Conservation (phyloP, 2,888 invertebrate species). For the Scaptomyza cyrtandrae region DNA sequence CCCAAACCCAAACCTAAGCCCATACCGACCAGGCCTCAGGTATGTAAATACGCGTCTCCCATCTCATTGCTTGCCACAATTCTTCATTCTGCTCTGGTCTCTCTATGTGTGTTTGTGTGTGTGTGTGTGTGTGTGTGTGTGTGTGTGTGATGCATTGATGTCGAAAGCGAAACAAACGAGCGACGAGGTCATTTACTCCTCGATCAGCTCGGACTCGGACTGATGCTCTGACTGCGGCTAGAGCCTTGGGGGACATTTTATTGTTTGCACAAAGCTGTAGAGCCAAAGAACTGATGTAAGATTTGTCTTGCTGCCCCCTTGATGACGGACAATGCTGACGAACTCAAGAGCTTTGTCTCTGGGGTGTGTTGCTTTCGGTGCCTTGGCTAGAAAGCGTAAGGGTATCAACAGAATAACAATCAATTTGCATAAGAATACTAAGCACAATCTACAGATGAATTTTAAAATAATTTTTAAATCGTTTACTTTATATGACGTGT, state of each 20-base stretch:
- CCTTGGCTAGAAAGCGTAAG: slow-evolving; percentile 19
- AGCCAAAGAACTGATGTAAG: slow-evolving; percentile 72
- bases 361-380: slow-evolving; percentile 59
- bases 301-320: slow-evolving; percentile 66
- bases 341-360: slow-evolving; percentile 42
- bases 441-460: no score
- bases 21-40: slow-evolving; percentile 83
- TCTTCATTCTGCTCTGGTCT: slow-evolving; percentile 31
- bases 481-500: no score
- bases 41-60: slow-evolving; percentile 71
- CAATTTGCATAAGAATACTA: background rate
- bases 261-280: slow-evolving; percentile 76
- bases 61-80: slow-evolving; percentile 34
- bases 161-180: slow-evolving; percentile 81
- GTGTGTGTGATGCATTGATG: slow-evolving; percentile 76
- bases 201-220: slow-evolving; percentile 41
- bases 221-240: slow-evolving; percentile 40
- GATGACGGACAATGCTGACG: slow-evolving; percentile 32
- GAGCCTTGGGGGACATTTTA: slow-evolving; percentile 83
- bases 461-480: no score
- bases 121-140: background rate
- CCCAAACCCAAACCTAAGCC: slow-evolving; percentile 66
- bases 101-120: background rate
- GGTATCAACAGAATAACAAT: slow-evolving; percentile 24
- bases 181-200: slow-evolving; percentile 79